Conservation (phyloP, 1,140 invertebrate species). For the Ruditapes philippinarum region DNA sequence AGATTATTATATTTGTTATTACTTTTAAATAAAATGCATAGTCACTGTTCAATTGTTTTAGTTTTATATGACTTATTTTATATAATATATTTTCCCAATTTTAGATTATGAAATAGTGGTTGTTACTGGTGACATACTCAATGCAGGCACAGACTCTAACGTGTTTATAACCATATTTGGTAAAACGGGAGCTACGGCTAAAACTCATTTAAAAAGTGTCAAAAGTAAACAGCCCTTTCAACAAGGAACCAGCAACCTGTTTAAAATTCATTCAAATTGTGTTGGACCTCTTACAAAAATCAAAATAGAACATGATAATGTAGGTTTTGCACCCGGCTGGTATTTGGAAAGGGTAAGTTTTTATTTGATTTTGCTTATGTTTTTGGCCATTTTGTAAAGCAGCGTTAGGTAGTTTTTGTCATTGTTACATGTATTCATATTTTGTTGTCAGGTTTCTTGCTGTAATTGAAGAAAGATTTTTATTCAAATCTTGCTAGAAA, state of each 20-base stretch:
- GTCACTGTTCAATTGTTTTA: no score
- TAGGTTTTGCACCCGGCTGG: conserved; percentile 86
- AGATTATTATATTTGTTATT: no score
- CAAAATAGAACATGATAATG: conserved; percentile 86
- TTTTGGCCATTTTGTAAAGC: no score
- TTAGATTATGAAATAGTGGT: conserved; percentile 85
- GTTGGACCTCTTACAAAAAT: conserved; percentile 86
- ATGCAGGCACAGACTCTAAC: conserved; percentile 85
- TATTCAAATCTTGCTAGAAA: no score
- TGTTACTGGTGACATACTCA: conserved; percentile 83
- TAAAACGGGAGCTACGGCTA: conserved; percentile 84
- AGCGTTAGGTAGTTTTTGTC: no score
- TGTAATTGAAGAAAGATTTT: no score
- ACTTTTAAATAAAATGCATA: no score
- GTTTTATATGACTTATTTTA: no score
- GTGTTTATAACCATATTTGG: conserved; percentile 85
- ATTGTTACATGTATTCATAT: no score
- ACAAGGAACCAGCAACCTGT: conserved; percentile 81
- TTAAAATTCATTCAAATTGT: conserved; percentile 83
- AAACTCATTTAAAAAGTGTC: conserved; percentile 82
- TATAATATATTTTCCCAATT: no score
- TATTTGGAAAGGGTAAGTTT: conserved; percentile 85
- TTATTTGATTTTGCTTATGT: no score
- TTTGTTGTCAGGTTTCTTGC: no score
- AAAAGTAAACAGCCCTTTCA: conserved; percentile 78